Percentiles rank a stretch among this genome's conserved stretches.
These are phyloP conservation scores for Anas platyrhynchos DNA, from an alignment of 2,113 vertebrate species.

Conservation along the genomic window DNA sequence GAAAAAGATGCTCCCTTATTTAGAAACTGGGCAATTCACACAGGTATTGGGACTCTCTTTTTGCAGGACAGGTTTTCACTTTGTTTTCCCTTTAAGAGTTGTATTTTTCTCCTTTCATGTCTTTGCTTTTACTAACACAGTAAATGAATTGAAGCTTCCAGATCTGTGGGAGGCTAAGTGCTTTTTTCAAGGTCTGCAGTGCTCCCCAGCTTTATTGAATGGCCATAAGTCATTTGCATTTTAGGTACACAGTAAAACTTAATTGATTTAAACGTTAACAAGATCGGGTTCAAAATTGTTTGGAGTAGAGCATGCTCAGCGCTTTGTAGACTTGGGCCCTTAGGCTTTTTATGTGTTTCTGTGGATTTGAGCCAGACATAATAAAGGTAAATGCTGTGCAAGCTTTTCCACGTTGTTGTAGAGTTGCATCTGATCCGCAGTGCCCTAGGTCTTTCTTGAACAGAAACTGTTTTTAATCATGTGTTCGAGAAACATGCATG, in stretches of 20 bases:
- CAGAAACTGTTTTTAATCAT: constrained; percentile 5
- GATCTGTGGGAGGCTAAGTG: background rate
- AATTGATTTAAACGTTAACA: constrained; percentile 36
- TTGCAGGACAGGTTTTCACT: background rate
- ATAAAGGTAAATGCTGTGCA: constrained; percentile 55
- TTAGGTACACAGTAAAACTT: constrained; percentile 5
- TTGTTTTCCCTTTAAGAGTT: constrained; percentile 10
- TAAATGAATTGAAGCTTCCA: background rate
- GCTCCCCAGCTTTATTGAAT: background rate
- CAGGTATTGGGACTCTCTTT: constrained; percentile 76
- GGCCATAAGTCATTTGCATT: background rate
- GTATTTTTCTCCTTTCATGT: background rate
- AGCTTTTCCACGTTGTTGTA: background rate
- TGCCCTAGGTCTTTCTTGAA: constrained; percentile 18
- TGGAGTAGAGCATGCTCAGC: constrained; percentile 11
- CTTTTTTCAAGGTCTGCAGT: background rate
- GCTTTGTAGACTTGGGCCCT: background rate
- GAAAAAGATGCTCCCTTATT: constrained; percentile 91
- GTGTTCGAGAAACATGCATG: background rate
- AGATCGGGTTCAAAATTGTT: background rate
- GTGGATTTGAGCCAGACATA: constrained; percentile 20
- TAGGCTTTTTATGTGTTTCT: constrained; percentile 23
- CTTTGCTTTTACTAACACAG: background rate
- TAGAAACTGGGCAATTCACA: constrained; percentile 91
- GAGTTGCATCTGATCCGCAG: constrained; percentile 6